Evolutionary conservation across 1,140 invertebrate genomes (phyloP), one percentile per base, ranked within the genome.

Genomic region (Thaumetopoea pityocampa): DNA sequence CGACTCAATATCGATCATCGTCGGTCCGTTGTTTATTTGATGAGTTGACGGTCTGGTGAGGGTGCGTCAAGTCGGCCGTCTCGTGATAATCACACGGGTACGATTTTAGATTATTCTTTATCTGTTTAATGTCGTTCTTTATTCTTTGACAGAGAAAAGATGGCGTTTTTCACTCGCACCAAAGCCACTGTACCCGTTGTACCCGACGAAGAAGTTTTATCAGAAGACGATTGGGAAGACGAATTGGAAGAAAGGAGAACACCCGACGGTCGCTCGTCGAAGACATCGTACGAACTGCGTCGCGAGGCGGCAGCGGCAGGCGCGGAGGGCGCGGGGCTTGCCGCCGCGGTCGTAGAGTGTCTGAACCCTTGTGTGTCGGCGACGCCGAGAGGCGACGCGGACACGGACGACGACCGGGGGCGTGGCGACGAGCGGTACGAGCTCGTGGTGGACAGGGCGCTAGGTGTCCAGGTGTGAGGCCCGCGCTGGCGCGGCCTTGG

Each of bases 131-230:
- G n/a, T n/a, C n/a, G n/a, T n/a, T n/a, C n/a, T n/a, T n/a, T n/a
- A n/a, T 66, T 49, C 11, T 48, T 87, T 88, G 11, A 61, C 85
- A 97, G 95, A 87, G 95, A 97, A 84, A 97, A 97, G 83, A 98
- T 98, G 91, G 94, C 95, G 6, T 98, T 98, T 83, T 97, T 98
- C 72, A 96, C 95, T 1, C 88, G 92, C 43, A 89, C 91, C 3
- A 94, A 93, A 60, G 67, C 92, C 10, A 91, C 88, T 46, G 90
- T 96, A 53, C 93, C 94, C 37, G 88, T 93, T 19, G 78, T 94
- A 32, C 92, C 93, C 3, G 86, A 88, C 16, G 92, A 94, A 5
- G 89, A 90, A 34, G 81, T 41, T 5, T 37, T 66, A n/a, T 81
- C 80, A 0, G 73, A 76, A 20, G 77, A 84, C 49, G 80, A 84